Evolutionary conservation across 2,888 invertebrate species (phyloP).

Genomic region (Eristalinus aeneus): DNA sequence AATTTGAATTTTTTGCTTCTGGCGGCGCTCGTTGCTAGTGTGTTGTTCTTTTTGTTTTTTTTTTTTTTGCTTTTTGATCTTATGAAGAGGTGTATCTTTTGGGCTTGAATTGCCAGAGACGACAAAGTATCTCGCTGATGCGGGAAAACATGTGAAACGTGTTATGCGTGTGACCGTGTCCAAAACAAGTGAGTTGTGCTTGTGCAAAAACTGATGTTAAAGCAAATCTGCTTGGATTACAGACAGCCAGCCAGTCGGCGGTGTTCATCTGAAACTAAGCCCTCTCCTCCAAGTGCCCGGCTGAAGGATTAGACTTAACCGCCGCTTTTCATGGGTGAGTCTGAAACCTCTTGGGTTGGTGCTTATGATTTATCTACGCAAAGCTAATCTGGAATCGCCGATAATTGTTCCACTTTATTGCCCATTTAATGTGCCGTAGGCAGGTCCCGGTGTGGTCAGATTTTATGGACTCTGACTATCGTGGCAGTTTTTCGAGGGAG

Average conservation of each 20-base stretch:
- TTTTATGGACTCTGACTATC: not conserved
- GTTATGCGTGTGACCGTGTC: not conserved
- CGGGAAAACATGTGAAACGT: not conserved
- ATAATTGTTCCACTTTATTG: conserved; percentile 35
- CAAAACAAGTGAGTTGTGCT: not conserved
- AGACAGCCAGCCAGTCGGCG: not conserved
- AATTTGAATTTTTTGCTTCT: not conserved
- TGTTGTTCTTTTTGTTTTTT: not conserved
- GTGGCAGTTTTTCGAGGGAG: not conserved
- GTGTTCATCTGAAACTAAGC: not conserved
- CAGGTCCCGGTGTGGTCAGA: not conserved
- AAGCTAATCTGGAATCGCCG: conserved; percentile 12
- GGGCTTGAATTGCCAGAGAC: not conserved
- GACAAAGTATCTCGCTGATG: not conserved
- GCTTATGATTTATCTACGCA: not conserved
- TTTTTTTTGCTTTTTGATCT: conserved; percentile 28
- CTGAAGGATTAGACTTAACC: conserved; percentile 36
- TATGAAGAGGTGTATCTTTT: not conserved
- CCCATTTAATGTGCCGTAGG: not conserved
- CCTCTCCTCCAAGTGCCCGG: not conserved
- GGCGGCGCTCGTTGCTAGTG: not conserved
- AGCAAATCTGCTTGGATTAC: not conserved
- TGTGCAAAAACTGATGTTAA: conserved; percentile 11
- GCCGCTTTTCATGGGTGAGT: conserved; percentile 51
- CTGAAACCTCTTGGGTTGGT: not conserved